Conservation (phyloP, 2,113 vertebrate genomes). For the Pardalotus punctatus region DNA sequence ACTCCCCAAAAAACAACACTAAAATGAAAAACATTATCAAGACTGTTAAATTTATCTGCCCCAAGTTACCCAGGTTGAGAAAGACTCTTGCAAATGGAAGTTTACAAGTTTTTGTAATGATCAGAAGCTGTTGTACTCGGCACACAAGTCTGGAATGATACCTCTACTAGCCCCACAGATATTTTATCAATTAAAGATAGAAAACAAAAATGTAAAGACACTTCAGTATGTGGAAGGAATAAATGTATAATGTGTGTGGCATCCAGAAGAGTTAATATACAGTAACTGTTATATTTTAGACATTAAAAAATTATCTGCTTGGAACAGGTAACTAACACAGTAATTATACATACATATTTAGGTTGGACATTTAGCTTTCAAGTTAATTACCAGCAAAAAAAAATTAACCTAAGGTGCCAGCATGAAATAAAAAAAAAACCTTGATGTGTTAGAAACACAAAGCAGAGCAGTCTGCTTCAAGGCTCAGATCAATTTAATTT, state of each 20-base stretch:
- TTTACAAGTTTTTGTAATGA: background rate
- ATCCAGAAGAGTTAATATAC: background rate
- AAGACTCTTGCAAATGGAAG: background rate
- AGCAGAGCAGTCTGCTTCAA: background rate
- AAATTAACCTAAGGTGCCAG: constrained; percentile 4
- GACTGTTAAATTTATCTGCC: background rate
- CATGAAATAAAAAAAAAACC: background rate
- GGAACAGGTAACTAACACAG: constrained; percentile 8
- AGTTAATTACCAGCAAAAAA: constrained; percentile 38
- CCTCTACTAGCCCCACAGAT: background rate
- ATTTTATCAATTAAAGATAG: background rate
- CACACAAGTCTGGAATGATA: background rate
- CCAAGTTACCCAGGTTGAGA: background rate
- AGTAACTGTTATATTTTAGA: background rate
- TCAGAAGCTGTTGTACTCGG: background rate
- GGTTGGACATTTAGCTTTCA: constrained; percentile 15
- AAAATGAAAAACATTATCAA: background rate
- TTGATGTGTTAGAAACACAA: background rate
- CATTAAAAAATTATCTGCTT: background rate
- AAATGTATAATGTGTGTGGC: background rate
- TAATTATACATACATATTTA: constrained; percentile 17
- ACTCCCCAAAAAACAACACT: too few relatives aligned
- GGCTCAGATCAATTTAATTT: constrained; percentile 15
- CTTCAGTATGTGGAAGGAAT: background rate
- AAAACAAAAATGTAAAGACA: background rate